Conservation (phyloP, 2,888 invertebrate genomes). For the Melanophora roralis region DNA sequence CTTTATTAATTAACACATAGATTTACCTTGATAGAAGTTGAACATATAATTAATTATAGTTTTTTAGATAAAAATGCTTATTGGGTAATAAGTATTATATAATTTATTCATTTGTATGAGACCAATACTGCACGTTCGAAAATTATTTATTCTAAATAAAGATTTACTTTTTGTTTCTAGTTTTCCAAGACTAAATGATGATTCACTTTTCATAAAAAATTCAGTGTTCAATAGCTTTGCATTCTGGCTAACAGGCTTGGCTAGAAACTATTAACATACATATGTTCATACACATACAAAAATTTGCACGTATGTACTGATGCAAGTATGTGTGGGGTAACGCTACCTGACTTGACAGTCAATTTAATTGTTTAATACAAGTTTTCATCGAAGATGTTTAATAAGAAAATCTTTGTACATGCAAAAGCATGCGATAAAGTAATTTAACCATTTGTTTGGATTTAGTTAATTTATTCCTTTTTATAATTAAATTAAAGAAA, state of each 20-base stretch:
- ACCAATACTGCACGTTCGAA: neutral
- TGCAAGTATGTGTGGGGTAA: too few relatives aligned
- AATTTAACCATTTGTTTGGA: too few relatives aligned
- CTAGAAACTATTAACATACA: too few relatives aligned
- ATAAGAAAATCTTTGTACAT: constrained; percentile 9
- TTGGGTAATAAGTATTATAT: constrained; percentile 9
- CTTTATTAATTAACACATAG: neutral
- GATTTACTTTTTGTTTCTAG: constrained; percentile 38
- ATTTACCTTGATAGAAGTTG: neutral
- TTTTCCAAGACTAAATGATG: constrained; percentile 21
- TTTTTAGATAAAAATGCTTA: neutral
- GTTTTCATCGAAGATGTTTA: neutral
- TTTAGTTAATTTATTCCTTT: too few relatives aligned
- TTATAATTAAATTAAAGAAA: too few relatives aligned
- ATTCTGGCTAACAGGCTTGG: neutral
- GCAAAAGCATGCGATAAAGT: too few relatives aligned
- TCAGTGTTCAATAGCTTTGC: neutral
- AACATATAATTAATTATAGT: neutral
- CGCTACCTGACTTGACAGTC: constrained; percentile 6
- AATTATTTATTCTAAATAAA: constrained; percentile 1
- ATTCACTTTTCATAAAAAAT: constrained; percentile 14
- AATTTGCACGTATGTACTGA: neutral
- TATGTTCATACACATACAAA: neutral
- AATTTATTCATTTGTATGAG: neutral
- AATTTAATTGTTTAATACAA: constrained; percentile 28